phyloP scores from a whole-genome alignment of 2,797 vertebrate genomes.

The Limnodromus scolopaceus region DNA sequence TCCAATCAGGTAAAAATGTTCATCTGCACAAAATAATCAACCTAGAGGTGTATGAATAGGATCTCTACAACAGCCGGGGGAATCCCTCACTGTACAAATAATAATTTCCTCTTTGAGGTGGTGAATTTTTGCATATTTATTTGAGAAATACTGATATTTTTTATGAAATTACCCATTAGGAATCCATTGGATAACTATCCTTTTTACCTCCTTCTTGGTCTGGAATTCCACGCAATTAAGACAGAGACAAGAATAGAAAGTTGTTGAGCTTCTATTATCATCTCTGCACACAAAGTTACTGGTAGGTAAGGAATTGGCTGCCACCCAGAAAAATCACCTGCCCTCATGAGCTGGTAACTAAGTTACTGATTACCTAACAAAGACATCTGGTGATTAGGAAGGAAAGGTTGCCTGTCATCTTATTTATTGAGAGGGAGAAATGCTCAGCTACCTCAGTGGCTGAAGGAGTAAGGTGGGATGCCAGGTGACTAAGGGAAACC shows the following conservation, averaged over 20 bases:
- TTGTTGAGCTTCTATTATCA: not conserved
- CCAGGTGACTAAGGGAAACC: not conserved
- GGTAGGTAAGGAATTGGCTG: not conserved
- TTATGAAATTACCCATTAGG: not conserved
- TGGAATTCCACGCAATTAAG: not conserved
- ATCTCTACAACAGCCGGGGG: not conserved
- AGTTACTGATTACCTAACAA: not conserved
- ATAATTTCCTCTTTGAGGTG: not conserved
- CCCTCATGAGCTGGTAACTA: not conserved
- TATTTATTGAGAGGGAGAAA: not conserved
- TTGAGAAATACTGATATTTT: not conserved
- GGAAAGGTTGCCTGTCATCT: not conserved
- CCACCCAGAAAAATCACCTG: not conserved
- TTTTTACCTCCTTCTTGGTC: not conserved
- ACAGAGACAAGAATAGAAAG: not conserved
- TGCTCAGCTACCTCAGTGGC: not conserved
- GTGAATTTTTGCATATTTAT: not conserved
- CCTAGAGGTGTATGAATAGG: not conserved
- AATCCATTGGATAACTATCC: not conserved
- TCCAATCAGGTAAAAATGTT: constrained; percentile 12
- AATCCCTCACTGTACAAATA: not conserved
- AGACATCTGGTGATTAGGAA: not conserved
- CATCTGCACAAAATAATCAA: not conserved
- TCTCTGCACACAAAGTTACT: not conserved
- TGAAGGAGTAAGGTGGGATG: not conserved